Base-by-base conservation (phyloP, 2,888 invertebrate species). In the Oscheius sp. region DNA sequence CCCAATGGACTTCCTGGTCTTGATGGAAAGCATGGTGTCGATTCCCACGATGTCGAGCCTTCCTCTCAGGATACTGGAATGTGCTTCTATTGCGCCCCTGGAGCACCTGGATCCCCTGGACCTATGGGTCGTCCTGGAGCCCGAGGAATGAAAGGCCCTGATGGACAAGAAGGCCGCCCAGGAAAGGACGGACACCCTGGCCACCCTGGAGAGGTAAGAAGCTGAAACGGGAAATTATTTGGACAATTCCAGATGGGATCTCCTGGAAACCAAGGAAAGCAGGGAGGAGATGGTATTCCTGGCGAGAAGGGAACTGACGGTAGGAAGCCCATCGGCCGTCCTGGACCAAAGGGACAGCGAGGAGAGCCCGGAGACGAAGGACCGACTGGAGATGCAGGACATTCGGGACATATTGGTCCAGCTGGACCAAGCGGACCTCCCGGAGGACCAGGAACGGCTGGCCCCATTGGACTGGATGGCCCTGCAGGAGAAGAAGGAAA, bases 281-380 rank as follows among this genome's bases (percentile, higher is more conserved):
- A 33, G 9, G 83, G 83, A 76, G 77, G 78, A 57, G 80, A 78
- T 9, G 83, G 87, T 68, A 78, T 79, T 7, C 77, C 79, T 37
- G 86, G 86, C 66, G 86, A 87, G 77, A 87, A 86, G 76, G 87
- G 87, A 75, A 81, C 75, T 63, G 87, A 87, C 70, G 85, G 84
- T 29, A 72, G 86, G 53, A 84, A 87, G 58, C 86, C 85, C 37
- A 84, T 88, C 65, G 88, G 88, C 62, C 74, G 86, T 13, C 86
- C 85, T 55, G 88, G 87, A 70, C 83, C 86, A 42, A 84, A 84
- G 73, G 87, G 87, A 76, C 82, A 76, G 57, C 79, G 84, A 53
- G 87, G 87, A 72, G 78, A 81, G 10, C 70, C 57, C 10, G 84
- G 83, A 66, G 76, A 79, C 9, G 55, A 51, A 29, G 82, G 80